Conservation (phyloP, 2,888 invertebrate genomes). For the Xylota sylvarum region DNA sequence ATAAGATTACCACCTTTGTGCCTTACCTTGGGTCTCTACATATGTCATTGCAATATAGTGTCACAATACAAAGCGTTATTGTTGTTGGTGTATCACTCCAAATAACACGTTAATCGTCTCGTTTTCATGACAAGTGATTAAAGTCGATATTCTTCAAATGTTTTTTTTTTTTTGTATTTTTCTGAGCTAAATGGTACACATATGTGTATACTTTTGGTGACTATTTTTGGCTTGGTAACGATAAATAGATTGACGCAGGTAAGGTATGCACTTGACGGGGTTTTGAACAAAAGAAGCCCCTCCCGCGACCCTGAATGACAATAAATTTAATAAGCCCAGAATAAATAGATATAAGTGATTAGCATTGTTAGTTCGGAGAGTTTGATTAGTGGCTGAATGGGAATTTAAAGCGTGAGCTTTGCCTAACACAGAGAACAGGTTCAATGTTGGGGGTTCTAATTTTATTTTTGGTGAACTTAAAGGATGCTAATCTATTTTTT, state of each 20-base stretch:
- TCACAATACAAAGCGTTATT: too few relatives aligned
- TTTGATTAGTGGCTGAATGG: not conserved
- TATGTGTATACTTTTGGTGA: not conserved
- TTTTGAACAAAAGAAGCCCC: too few relatives aligned
- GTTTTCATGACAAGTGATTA: not conserved
- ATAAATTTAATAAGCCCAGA: not conserved
- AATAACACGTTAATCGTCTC: constrained; percentile 1
- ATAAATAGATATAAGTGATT: not conserved
- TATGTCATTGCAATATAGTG: not conserved
- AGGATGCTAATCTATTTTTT: too few relatives aligned
- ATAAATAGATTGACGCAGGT: not conserved
- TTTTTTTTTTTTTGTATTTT: not conserved
- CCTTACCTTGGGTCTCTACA: too few relatives aligned
- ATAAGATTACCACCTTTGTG: not conserved
- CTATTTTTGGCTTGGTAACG: constrained; percentile 4
- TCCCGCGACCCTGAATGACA: not conserved
- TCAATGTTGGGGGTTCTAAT: not conserved
- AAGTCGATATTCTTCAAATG: constrained; percentile 4
- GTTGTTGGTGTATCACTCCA: not conserved
- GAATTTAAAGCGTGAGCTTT: not conserved
- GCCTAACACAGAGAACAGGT: not conserved
- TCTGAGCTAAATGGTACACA: not conserved
- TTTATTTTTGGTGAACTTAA: not conserved
- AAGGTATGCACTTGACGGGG: too few relatives aligned
- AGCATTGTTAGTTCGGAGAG: too few relatives aligned